These are phyloP conservation scores for Syncerus caffer DNA, from an alignment of 2,797 vertebrate species.

Conservation along the genomic window DNA sequence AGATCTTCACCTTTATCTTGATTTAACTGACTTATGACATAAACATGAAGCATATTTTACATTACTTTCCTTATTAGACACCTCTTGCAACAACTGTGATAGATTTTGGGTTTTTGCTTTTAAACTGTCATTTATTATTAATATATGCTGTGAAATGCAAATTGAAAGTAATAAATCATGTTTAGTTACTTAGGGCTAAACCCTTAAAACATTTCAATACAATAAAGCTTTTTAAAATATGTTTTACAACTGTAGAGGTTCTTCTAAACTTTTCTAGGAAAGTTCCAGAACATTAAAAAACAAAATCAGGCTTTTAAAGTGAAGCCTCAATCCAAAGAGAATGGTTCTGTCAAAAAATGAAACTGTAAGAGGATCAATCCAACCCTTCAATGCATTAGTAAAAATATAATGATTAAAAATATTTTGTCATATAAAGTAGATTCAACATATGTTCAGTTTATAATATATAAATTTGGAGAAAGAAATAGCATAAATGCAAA, in stretches of 20 bases:
- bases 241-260: not conserved
- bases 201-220: constrained; percentile 52
- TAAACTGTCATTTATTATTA: constrained; percentile 45
- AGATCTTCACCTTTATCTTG: constrained; percentile 32
- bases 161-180: constrained; percentile 26
- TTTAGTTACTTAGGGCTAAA: constrained; percentile 45
- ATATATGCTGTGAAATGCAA: constrained; percentile 49
- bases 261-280: constrained; percentile 38
- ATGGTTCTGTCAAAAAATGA: constrained; percentile 18
- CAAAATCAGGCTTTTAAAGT: constrained; percentile 13
- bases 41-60: constrained; percentile 37
- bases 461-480: constrained; percentile 6
- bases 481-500: not conserved
- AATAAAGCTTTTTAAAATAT: not conserved
- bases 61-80: constrained; percentile 41
- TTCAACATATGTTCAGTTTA: not conserved
- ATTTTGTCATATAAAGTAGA: constrained; percentile 18
- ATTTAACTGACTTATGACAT: constrained; percentile 36
- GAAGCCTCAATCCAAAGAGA: constrained; percentile 48
- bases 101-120: constrained; percentile 12
- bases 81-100: constrained; percentile 8
- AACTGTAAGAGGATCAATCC: not conserved
- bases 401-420: constrained; percentile 49
- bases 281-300: constrained; percentile 14
- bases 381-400: not conserved